phyloP scores from a whole-genome alignment of 2,113 vertebrate genomes.

The Pomatostomus ruficeps region DNA sequence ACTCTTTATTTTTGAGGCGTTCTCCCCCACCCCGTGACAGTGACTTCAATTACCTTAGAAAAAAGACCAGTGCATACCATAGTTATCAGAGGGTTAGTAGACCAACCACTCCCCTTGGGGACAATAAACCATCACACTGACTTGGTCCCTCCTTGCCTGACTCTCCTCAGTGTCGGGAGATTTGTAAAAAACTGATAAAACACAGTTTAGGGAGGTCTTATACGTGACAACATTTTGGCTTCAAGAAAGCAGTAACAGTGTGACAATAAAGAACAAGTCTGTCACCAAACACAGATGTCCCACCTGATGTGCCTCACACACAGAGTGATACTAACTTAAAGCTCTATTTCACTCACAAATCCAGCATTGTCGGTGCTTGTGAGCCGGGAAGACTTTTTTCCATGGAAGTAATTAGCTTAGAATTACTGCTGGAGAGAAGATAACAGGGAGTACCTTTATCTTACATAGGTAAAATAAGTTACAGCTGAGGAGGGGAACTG shows the following conservation, averaged over 20 bases:
- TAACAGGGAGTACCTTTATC: not conserved
- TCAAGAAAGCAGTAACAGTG: not conserved
- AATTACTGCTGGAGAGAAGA: not conserved
- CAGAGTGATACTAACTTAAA: not conserved
- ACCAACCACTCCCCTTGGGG: not conserved
- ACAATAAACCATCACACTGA: not conserved
- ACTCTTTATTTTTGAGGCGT: not conserved
- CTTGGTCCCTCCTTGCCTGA: not conserved
- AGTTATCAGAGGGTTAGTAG: not conserved
- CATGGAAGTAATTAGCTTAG: not conserved
- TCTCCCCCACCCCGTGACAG: accelerated
- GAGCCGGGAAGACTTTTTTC: not conserved
- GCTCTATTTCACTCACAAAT: not conserved
- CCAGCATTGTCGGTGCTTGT: not conserved
- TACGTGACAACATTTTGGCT: not conserved
- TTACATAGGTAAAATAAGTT: not conserved
- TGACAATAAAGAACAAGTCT: not conserved
- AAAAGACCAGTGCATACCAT: not conserved
- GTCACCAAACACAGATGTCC: not conserved
- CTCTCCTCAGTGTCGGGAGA: not conserved
- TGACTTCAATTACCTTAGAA: not conserved
- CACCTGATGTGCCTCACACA: not conserved
- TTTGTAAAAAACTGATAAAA: not conserved
- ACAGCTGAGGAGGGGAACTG: not conserved
- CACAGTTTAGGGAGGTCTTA: not conserved